Evolutionary conservation across 2,113 vertebrate species (phyloP).

Genomic region (Gymnogyps californianus): DNA sequence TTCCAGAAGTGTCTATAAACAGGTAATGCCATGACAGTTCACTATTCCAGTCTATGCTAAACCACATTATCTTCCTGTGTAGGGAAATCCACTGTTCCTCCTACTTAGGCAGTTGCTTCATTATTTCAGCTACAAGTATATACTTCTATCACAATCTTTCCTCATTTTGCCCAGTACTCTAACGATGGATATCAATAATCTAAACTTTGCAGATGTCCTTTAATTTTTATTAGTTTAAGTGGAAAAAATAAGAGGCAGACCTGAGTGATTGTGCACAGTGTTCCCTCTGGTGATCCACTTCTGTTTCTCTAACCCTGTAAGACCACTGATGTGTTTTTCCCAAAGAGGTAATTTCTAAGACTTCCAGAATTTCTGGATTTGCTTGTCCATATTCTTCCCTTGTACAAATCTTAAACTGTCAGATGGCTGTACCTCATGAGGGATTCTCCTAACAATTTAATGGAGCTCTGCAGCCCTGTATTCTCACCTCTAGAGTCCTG

Average conservation of each 20-base stretch:
- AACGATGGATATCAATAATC: neutral
- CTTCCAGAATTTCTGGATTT: neutral
- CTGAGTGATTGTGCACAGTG: neutral
- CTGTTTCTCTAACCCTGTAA: neutral
- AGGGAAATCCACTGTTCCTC: neutral
- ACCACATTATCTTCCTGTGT: neutral
- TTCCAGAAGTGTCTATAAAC: neutral
- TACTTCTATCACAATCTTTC: neutral
- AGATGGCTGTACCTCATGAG: neutral
- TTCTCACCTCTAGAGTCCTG: neutral
- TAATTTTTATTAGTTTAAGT: neutral
- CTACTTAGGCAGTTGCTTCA: neutral
- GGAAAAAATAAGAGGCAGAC: neutral
- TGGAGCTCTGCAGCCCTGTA: neutral
- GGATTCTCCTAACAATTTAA: neutral
- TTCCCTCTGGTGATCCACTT: neutral
- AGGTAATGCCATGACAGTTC: neutral
- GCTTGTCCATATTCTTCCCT: neutral
- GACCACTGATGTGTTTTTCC: neutral
- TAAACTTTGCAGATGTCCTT: neutral
- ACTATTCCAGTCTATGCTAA: neutral
- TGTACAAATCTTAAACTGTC: neutral
- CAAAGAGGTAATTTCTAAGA: neutral
- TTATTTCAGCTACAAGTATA: neutral
- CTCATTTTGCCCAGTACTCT: neutral